phyloP scores from a whole-genome alignment of 2,113 vertebrate genomes.

The Acrocephalus kingi region DNA sequence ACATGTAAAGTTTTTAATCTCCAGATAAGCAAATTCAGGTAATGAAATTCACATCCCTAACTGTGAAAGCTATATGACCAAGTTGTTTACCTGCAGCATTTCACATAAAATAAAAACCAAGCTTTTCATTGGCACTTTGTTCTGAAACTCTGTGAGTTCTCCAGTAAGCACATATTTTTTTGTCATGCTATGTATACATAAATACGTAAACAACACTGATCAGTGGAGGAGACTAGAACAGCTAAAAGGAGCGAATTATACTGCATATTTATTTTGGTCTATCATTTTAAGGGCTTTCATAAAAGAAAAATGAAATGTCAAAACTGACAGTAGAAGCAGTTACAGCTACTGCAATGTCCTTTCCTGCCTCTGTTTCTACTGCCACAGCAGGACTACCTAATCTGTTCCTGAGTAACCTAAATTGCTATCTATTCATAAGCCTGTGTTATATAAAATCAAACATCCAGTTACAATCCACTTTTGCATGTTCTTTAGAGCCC shows the following conservation, averaged over 20 bases:
- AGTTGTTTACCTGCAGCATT: neutral
- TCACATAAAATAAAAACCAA: constrained; percentile 16
- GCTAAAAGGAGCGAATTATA: neutral
- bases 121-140: neutral
- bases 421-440: neutral
- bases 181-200: neutral
- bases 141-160: neutral
- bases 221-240: neutral
- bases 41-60: constrained; percentile 35
- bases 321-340: neutral
- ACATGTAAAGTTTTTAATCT: constrained; percentile 26
- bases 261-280: neutral
- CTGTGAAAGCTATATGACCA: constrained; percentile 2
- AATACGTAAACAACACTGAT: neutral
- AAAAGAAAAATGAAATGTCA: neutral
- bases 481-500: neutral
- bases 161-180: neutral
- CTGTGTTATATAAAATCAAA: neutral
- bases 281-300: neutral
- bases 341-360: neutral
- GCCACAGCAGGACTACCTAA: neutral
- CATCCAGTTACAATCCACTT: neutral
- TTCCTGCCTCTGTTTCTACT: neutral
- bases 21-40: constrained; percentile 37
- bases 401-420: neutral